phyloP scores from a whole-genome alignment of 2,888 invertebrate species.

The Arctia plantaginis region DNA sequence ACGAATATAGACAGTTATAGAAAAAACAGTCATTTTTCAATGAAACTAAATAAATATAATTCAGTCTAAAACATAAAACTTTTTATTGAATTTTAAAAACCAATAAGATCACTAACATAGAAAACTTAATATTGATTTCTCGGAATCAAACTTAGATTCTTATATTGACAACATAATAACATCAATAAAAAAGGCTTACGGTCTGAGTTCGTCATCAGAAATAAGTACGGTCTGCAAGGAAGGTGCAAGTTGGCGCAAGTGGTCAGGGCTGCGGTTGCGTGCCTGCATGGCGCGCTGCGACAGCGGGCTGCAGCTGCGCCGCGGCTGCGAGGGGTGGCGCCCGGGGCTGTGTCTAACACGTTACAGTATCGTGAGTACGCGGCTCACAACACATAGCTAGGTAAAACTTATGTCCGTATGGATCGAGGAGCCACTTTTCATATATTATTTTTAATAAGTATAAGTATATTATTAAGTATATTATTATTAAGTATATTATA shows the following conservation, averaged over 20 bases:
- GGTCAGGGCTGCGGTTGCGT: constrained; percentile 70
- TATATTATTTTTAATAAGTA: too few relatives aligned
- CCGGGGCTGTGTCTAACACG: constrained; percentile 50
- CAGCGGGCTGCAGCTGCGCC: constrained; percentile 73
- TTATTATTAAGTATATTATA: too few relatives aligned
- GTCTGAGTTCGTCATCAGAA: constrained; percentile 78
- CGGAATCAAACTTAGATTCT: neutral
- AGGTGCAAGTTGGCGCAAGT: constrained; percentile 46
- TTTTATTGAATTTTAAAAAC: neutral
- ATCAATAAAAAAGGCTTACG: constrained; percentile 61
- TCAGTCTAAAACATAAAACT: neutral
- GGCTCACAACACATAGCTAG: neutral
- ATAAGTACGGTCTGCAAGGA: constrained; percentile 77
- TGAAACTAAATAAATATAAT: too few relatives aligned
- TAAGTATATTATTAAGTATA: too few relatives aligned
- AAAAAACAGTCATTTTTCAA: too few relatives aligned
- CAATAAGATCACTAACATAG: neutral
- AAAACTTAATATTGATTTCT: neutral
- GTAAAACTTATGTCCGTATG: too few relatives aligned
- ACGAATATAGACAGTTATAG: neutral
- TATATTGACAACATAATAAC: neutral
- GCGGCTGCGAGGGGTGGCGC: constrained; percentile 44
- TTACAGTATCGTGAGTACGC: neutral
- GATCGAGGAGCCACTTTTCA: too few relatives aligned
- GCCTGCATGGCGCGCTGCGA: constrained; percentile 65